Conservation (phyloP, 2,888 invertebrate genomes). For the Argyra leucocephala region DNA sequence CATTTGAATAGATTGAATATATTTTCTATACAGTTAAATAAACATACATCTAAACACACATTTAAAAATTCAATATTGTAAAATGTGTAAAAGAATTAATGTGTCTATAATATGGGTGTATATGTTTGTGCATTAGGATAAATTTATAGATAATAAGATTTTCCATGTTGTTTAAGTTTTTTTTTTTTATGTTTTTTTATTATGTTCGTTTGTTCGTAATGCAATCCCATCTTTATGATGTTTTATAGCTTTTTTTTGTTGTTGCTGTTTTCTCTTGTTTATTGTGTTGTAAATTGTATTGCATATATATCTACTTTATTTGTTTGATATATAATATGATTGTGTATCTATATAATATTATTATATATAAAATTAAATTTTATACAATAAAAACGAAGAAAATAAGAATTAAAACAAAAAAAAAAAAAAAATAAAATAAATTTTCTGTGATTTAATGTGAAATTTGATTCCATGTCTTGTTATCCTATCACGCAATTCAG, state of each 20-base stretch:
- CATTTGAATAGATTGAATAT: too few species aligned
- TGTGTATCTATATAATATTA: neutral
- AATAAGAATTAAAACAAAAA: neutral
- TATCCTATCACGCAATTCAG: slow-evolving; percentile 11
- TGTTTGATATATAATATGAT: neutral
- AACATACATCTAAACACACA: too few species aligned
- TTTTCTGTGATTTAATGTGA: slow-evolving; percentile 11
- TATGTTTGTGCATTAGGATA: too few species aligned
- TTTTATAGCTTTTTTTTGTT: neutral
- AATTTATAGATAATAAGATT: neutral
- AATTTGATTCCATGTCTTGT: slow-evolving; percentile 13
- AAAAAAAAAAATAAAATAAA: slow-evolving; percentile 7
- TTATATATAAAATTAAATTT: neutral
- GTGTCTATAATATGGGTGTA: too few species aligned
- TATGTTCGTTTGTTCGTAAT: neutral
- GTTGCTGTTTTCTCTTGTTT: neutral
- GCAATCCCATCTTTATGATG: neutral
- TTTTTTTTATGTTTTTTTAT: neutral
- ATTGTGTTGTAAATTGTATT: too few species aligned
- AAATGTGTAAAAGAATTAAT: too few species aligned
- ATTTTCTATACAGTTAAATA: too few species aligned
- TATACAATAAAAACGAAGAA: neutral
- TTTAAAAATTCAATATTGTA: too few species aligned
- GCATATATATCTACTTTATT: neutral
- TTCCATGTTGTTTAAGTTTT: neutral